phyloP scores from a whole-genome alignment of 2,113 vertebrate species.

The Cacatua alba region DNA sequence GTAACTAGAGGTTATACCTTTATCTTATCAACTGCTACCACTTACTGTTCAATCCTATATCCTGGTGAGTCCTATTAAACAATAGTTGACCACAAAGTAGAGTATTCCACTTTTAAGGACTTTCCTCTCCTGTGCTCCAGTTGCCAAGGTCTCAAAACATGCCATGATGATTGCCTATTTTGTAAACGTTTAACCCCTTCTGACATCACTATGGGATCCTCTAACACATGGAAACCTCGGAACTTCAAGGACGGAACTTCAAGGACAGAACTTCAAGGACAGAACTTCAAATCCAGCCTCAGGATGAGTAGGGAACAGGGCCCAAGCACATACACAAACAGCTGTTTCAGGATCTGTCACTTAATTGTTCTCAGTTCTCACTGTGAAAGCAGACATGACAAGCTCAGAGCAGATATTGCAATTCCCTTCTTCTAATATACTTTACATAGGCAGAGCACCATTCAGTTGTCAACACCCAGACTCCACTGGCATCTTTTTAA shows the following conservation, averaged over 20 bases:
- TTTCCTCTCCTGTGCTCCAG: neutral
- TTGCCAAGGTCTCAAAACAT: neutral
- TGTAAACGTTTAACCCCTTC: neutral
- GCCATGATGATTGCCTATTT: neutral
- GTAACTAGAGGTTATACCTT: neutral
- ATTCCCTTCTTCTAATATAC: neutral
- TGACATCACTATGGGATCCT: neutral
- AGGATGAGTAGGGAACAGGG: neutral
- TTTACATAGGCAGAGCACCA: neutral
- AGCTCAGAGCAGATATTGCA: neutral
- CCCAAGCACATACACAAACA: neutral
- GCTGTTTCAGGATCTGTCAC: neutral
- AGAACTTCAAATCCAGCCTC: neutral
- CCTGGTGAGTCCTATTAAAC: neutral
- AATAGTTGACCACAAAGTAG: neutral
- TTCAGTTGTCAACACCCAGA: neutral
- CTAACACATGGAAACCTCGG: neutral
- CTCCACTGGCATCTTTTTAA: neutral
- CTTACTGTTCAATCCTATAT: neutral
- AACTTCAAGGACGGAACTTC: neutral
- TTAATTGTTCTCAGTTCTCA: neutral
- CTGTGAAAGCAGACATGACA: neutral
- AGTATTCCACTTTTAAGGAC: neutral
- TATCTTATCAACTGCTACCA: neutral
- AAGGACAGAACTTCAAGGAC: neutral